A percentile compares a stretch with the other conserved stretches of the same genome.
Conservation (phyloP, 2,113 vertebrate species). For the Bambusicola thoracicus region DNA sequence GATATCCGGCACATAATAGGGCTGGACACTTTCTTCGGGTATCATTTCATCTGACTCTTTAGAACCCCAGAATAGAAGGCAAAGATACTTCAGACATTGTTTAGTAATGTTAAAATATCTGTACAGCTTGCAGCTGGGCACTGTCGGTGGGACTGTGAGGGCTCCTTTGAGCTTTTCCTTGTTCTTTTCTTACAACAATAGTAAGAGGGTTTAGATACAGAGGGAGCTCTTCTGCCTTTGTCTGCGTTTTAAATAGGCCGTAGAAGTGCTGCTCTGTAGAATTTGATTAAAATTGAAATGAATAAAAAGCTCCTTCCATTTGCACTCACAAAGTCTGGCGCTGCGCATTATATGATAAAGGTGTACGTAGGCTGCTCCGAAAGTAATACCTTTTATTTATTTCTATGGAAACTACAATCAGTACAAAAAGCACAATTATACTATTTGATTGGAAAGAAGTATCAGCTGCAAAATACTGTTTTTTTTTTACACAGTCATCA, state of each 20-base stretch:
- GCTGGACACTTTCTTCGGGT: slow-evolving; percentile 69
- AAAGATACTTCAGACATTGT: slow-evolving; percentile 61
- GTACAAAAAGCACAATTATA: not conserved
- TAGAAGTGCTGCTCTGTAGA: slow-evolving; percentile 61
- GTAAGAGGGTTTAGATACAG: slow-evolving; percentile 60
- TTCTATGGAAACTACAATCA: not conserved
- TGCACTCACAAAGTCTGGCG: not conserved
- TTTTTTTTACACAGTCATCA: not conserved
- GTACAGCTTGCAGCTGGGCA: slow-evolving; percentile 69
- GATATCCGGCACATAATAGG: slow-evolving; percentile 52
- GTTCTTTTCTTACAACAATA: slow-evolving; percentile 57
- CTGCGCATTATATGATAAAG: not conserved
- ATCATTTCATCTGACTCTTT: slow-evolving; percentile 74
- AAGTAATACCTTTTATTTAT: not conserved
- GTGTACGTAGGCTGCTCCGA: not conserved
- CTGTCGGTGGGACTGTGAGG: slow-evolving; percentile 52
- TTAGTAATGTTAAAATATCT: slow-evolving; percentile 70
- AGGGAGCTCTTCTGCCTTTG: slow-evolving; percentile 60
- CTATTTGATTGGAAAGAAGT: not conserved
- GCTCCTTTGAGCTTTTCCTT: slow-evolving; percentile 62
- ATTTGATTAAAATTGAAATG: slow-evolving; percentile 75
- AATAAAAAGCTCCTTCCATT: slow-evolving; percentile 29
- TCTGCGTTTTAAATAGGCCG: slow-evolving; percentile 73
- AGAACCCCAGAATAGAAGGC: slow-evolving; percentile 60
- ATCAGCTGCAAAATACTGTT: not conserved